Base-by-base conservation (phyloP, 2,113 vertebrate genomes). In the Peromyscus maniculatus region DNA sequence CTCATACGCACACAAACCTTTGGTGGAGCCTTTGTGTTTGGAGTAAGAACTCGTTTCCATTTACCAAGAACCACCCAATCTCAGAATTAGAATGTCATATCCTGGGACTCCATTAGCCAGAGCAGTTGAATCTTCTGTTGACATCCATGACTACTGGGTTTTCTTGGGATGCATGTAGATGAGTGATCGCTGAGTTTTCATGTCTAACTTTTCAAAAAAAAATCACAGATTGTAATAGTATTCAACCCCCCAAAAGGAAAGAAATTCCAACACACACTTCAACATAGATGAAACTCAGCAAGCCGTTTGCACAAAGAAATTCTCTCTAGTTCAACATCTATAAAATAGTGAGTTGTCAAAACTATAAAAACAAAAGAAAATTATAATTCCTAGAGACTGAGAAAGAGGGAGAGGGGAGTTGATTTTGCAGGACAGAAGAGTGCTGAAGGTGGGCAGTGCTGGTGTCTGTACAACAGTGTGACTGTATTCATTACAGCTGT, bases 401-500 rank as follows among this genome's bases (percentile, higher is more conserved):
- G 43, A 33, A 16, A 52, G 36, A 31, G 22, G 71, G 0, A 0
- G 26, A 4, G 55, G 39, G 17, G 66, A 24, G 5, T 46, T 67
- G 39, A 64, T 55, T 77, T 62, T 67, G 5, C 52, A 52, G 79
- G 84, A 15, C 12, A 31, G 15, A 72, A 55, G 71, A 8, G 7
- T 36, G 55, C 72, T 52, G 36, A 69, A 52, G 4, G 22, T 31
- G 22, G 39, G 15, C 16, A n/a, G 31, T 55, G 71, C 36, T 2
- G 4, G 9, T 57, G 57, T 1, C 6, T 52, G 2, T 28, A 22
- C 19, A 28, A 19, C 39, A 69, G 0, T n/a, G 9, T 16, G 39
- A 39, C 9, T 4, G 59, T 24, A 0, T 28, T 62, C 28, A 4
- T 43, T 10, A 28, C 9, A 2, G 22, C 52, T 15, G 49, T 67